These are phyloP conservation scores for Choreutis nemorana DNA, from an alignment of 2,888 invertebrate species.

Conservation along the genomic window DNA sequence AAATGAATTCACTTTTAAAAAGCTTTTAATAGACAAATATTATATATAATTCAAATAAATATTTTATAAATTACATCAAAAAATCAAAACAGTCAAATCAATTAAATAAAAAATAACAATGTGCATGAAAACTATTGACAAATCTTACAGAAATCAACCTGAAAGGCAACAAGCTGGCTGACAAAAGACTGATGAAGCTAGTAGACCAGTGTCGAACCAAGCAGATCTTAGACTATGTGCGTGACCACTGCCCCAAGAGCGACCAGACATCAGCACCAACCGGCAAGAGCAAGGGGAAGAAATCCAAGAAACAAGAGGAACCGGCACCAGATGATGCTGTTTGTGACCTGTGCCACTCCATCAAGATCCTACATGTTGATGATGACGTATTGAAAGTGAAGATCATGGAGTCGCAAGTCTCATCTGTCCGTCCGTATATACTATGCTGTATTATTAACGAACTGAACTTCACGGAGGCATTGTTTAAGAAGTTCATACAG, in stretches of 20 bases:
- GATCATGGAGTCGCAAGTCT: conserved; percentile 64
- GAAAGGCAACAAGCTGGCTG: conserved; percentile 76
- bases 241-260: conserved; percentile 67
- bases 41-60: no score
- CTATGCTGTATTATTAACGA: conserved; percentile 76
- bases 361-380: conserved; percentile 53
- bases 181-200: conserved; percentile 76
- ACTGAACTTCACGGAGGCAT: conserved; percentile 67
- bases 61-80: no score
- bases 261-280: conserved; percentile 22
- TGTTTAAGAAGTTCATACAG: conserved; percentile 80
- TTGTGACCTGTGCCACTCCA: conserved; percentile 36
- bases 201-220: conserved; percentile 79
- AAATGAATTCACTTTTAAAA: no score
- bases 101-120: no score
- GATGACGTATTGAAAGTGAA: conserved; percentile 58
- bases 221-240: conserved; percentile 78
- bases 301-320: conserved; percentile 41
- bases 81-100: no score
- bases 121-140: no score
- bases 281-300: conserved; percentile 42
- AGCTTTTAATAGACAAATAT: no score
- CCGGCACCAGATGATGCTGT: conserved; percentile 25
- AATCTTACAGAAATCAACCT: conserved; percentile 70
- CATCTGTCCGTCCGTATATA: conserved; percentile 72